Evolutionary conservation across 2,113 vertebrate genomes (phyloP), one percentile per base, ranked within the genome.

Genomic region (Chamaetylas fuelleborni): DNA sequence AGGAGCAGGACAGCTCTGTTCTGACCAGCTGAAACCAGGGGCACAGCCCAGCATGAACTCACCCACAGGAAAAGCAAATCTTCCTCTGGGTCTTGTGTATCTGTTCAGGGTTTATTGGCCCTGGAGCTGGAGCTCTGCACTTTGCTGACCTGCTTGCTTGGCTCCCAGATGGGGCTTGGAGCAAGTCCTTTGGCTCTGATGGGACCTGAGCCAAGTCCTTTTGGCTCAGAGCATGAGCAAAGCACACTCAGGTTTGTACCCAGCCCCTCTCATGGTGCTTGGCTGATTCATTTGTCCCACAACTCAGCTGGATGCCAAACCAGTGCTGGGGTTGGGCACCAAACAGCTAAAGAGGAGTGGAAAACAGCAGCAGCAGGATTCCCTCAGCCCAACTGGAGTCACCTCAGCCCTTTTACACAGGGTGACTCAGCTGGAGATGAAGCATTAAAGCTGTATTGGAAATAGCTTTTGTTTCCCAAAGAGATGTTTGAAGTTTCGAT

Each of bases 221-320:
- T 33, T n/a, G 29, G 14, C 45, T 72, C 62, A 58, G 64, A 82
- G 3, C 7, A 4, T 0, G 5, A 74, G 12, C 33, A 51, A 8
- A 78, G 43, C 14, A 3, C 8, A 0, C 7, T 3, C 14, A 14
- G 5, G 11, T 50, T 58, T 42, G 33, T 8, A 9, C 16, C 74
- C 34, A 50, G 48, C 26, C 6, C 28, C 22, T 65, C 86, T 40
- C 26, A 5, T 0, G 0, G 7, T 6, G 22, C 10, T 66, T 34
- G 47, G 15, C 4, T 2, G 0, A 17, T 19, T 29, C 3, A 2
- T 54, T 3, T 36, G 12, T 54, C 78, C 76, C 48, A 54, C 38
- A 42, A 1, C 33, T 48, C 71, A 28, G 19, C 61, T 16, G 45
- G 20, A 16, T 36, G 28, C 40, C 5, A 0, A 24, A 12, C 15